These are phyloP conservation scores for Hyalella azteca DNA, from an alignment of 2,888 invertebrate species.

Conservation along the genomic window DNA sequence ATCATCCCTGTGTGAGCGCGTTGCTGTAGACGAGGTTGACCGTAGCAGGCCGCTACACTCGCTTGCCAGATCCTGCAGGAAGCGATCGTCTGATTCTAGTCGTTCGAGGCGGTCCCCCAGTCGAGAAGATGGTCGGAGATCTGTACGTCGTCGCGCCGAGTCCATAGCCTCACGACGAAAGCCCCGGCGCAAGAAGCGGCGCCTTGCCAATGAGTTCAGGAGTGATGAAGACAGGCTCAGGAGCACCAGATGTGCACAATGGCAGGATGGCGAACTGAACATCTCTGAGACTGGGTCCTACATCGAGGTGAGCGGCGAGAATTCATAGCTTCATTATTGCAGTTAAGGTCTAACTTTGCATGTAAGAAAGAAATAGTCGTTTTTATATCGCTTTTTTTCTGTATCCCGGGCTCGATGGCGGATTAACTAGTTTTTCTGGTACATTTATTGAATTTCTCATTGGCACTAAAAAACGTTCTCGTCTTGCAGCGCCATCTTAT, in stretches of 20 bases:
- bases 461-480: no score
- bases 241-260: constrained; percentile 35
- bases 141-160: constrained; percentile 21
- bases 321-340: no score
- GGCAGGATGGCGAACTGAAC: constrained; percentile 48
- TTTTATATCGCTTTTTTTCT: no score
- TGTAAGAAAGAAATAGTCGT: no score
- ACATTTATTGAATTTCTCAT: no score
- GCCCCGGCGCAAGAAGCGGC: constrained; percentile 15
- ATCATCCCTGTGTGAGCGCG: not conserved
- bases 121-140: not conserved
- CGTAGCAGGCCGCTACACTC: not conserved
- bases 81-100: constrained; percentile 6
- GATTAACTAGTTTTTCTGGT: no score
- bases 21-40: not conserved
- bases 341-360: no score
- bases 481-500: no score
- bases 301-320: constrained; percentile 56
- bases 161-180: constrained; percentile 21
- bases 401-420: no score
- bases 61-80: not conserved
- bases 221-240: constrained; percentile 30
- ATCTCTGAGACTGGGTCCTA: constrained; percentile 57
- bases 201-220: not conserved
- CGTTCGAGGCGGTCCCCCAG: not conserved